Percentiles rank a stretch among this genome's conserved stretches.
Conservation (phyloP, 2,888 invertebrate genomes). For the Dicroscelio sp. region DNA sequence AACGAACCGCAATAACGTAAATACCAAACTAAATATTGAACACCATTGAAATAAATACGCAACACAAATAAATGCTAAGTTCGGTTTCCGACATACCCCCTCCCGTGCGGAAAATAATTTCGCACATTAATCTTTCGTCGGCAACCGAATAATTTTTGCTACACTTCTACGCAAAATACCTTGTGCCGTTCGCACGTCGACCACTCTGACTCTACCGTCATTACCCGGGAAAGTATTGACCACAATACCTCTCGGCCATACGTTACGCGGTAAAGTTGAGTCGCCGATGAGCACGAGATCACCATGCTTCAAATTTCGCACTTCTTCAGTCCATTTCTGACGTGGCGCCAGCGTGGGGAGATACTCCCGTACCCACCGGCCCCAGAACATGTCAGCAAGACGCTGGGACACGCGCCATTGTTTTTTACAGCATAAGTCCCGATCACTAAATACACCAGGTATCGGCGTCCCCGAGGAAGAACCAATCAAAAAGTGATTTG, state of each 20-base stretch:
- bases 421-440: conserved; percentile 33
- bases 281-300: background rate
- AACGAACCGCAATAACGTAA: too few species aligned
- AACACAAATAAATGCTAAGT: too few species aligned
- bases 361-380: conserved; percentile 76
- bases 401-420: conserved; percentile 67
- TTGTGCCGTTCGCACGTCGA: background rate
- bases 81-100: conserved; percentile 10
- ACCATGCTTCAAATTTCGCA: background rate
- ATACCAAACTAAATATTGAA: too few species aligned
- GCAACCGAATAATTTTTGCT: background rate
- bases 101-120: background rate
- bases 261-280: background rate
- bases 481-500: conserved; percentile 77
- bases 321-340: background rate
- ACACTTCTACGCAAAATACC: background rate
- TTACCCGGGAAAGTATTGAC: background rate
- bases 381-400: conserved; percentile 75
- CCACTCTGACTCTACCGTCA: background rate
- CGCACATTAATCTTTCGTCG: background rate
- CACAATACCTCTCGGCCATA: background rate
- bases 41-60: too few species aligned
- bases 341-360: conserved; percentile 54
- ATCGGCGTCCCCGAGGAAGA: conserved; percentile 61
- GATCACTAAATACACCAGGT: background rate